Evolutionary conservation across 2,797 vertebrate genomes (phyloP), one percentile per base, ranked within the genome.

Genomic region (Pseudomugil gertrudae): DNA sequence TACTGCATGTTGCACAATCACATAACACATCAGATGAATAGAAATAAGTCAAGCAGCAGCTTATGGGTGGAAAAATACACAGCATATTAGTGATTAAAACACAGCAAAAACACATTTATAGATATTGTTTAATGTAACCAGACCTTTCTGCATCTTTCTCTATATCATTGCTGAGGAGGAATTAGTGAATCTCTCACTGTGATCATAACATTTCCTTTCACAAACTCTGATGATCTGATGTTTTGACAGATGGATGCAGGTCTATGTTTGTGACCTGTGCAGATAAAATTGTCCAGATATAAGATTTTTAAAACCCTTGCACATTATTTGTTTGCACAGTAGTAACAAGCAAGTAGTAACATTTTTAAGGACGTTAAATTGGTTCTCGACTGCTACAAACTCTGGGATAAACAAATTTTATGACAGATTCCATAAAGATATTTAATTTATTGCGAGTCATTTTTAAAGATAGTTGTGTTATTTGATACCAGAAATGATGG

Each of bases 401-500:
- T 9, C 21, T 45, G 19, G 8, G 43, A 45, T 21, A 45, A 45
- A 45, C 19, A 19, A 6, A 45, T 21, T 19, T n/a, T 45, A 19
- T 9, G 6, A 21, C n/a, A 21, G 43, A n/a, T 45, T 45, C 43
- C 13, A 8, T 36, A 36, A 36, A 36, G 11, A 45, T 45, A 45
- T 45, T 45, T 45, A 19, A 9, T 21, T 45, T n/a, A 14, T 13
- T 36, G 14, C 14, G 11, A 13, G 13, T 13, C 6, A 19, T 38
- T 19, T 40, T 19, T 19, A 19, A 19, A 40, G 17, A 19, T 40
- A 19, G 7, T 3, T 40, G 7, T 19, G 15, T 19, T 15, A 19
- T 40, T 40, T 1, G 5, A 19, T 19, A 24, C 21, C 7, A 9
- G 11, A 40, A 53, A 53, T 63, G 0, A 3, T 0, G 52, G 48